These are phyloP conservation scores for Cinara cedri DNA, from an alignment of 2,888 invertebrate genomes.

Conservation along the genomic window DNA sequence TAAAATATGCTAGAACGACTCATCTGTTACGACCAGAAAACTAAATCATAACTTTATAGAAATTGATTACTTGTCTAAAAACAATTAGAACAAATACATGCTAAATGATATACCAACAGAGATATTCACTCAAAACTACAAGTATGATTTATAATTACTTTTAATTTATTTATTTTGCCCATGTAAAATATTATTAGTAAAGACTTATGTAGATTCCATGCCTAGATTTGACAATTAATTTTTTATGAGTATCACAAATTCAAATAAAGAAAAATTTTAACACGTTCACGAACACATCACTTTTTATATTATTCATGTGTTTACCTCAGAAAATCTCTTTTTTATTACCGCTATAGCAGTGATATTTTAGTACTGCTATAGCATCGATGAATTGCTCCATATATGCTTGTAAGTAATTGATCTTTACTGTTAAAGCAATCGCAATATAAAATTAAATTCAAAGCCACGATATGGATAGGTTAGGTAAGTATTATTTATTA, in stretches of 20 bases:
- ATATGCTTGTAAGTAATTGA: background rate
- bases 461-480: too few relatives aligned
- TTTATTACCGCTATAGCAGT: constrained; percentile 26
- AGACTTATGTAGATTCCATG: too few relatives aligned
- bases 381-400: constrained; percentile 3
- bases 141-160: background rate
- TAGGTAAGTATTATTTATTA: too few relatives aligned
- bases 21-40: background rate
- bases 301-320: background rate
- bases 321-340: background rate
- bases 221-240: too few relatives aligned
- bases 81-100: background rate
- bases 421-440: constrained; percentile 22
- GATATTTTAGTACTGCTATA: constrained; percentile 26
- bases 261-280: background rate
- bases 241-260: too few relatives aligned
- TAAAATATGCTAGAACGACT: background rate
- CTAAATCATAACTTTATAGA: background rate
- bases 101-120: background rate
- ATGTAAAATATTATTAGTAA: too few relatives aligned
- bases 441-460: constrained; percentile 1
- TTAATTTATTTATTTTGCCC: background rate
- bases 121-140: background rate
- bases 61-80: background rate
- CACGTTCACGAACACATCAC: constrained; percentile 23